phyloP scores from a whole-genome alignment of 2,888 invertebrate genomes.

The Hyppa rectilinea region DNA sequence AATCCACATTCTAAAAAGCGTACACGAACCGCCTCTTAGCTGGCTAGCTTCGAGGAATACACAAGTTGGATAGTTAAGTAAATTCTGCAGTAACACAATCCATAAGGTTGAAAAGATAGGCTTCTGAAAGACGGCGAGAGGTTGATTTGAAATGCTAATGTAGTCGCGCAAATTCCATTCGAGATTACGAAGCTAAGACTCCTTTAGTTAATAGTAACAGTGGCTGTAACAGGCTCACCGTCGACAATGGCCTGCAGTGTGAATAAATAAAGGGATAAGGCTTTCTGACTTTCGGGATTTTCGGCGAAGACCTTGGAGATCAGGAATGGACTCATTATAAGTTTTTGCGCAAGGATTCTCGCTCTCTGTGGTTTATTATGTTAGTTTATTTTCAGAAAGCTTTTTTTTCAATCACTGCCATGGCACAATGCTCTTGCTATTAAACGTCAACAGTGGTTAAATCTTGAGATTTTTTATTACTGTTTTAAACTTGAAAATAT shows the following conservation, averaged over 20 bases:
- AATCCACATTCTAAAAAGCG: slow-evolving; percentile 45
- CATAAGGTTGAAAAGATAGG: slow-evolving; percentile 69
- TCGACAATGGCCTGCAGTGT: slow-evolving; percentile 68
- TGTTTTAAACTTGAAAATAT: background rate
- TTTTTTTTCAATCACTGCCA: background rate
- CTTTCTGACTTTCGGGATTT: slow-evolving; percentile 55
- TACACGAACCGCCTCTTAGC: slow-evolving; percentile 30
- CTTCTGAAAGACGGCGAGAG: slow-evolving; percentile 66
- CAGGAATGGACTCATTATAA: slow-evolving; percentile 44
- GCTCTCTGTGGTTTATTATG: background rate
- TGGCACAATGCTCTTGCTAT: background rate
- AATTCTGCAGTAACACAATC: slow-evolving; percentile 65
- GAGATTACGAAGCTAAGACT: slow-evolving; percentile 74
- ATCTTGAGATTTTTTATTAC: background rate
- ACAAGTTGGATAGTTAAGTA: slow-evolving; percentile 61
- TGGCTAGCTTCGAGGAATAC: slow-evolving; percentile 47
- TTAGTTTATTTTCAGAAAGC: background rate
- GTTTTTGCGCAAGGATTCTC: slow-evolving; percentile 30
- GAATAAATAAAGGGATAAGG: slow-evolving; percentile 68
- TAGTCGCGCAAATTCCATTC: slow-evolving; percentile 73
- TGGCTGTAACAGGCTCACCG: slow-evolving; percentile 63
- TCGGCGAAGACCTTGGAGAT: slow-evolving; percentile 42
- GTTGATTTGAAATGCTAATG: slow-evolving; percentile 80
- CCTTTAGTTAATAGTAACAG: slow-evolving; percentile 73
- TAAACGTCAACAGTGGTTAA: background rate